Evolutionary conservation across 2,113 vertebrate species (phyloP).

Genomic region (Athene noctua): DNA sequence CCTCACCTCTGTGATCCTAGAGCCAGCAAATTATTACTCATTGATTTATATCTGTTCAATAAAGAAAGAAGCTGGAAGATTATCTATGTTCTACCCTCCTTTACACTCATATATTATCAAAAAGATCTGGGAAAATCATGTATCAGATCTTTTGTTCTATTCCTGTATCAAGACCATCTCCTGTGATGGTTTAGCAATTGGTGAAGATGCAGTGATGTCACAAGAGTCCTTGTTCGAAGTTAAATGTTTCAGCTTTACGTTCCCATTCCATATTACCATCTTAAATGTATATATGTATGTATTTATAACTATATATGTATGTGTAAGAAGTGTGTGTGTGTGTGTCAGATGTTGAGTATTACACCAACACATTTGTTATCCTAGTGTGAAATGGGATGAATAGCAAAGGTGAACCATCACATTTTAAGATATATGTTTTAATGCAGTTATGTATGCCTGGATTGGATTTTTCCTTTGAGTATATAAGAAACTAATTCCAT

Average conservation of each 20-base stretch:
- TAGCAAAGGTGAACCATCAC: accelerated
- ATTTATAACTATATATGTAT: neutral
- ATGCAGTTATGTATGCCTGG: neutral
- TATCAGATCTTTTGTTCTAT: neutral
- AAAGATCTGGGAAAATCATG: neutral
- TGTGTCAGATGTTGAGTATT: neutral
- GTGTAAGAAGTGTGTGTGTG: too few species aligned
- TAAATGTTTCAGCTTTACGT: neutral
- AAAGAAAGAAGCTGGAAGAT: neutral
- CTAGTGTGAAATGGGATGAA: neutral
- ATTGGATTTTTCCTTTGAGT: neutral
- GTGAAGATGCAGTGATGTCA: neutral
- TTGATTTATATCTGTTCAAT: neutral
- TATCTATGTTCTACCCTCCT: neutral
- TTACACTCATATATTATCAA: neutral
- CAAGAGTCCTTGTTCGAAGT: neutral
- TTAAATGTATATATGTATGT: neutral
- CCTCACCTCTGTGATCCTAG: neutral
- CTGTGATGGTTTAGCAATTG: neutral
- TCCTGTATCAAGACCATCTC: neutral
- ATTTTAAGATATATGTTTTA: neutral
- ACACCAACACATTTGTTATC: neutral
- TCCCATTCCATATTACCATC: neutral
- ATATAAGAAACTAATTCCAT: neutral
- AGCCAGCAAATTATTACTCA: neutral